Base-by-base conservation (phyloP, 37 sponge, comb jelly and placozoan genomes). In the Bolinopsis microptera region DNA sequence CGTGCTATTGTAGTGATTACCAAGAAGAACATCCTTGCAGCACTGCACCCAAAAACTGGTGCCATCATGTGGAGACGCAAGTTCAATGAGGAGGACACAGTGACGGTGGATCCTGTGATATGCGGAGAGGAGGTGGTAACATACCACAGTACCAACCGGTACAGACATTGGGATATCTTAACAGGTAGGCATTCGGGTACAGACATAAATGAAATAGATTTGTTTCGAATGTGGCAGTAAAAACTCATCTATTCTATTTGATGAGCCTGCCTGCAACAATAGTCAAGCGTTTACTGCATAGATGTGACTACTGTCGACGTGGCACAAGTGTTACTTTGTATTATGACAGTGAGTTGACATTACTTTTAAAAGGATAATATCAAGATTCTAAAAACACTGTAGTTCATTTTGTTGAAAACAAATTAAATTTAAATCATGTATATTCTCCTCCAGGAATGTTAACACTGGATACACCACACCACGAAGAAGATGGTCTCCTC, bases 111-210 rank as follows among this genome's bases (percentile, higher is more conserved):
- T 22, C 90, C 90, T 86, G 61, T 40, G 61, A 27, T 86, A 1
- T 36, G 61, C 39, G 90, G 90, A 25, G 90, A 86, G 13, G 36
- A 16, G 24, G 61, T 86, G n/a, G 90, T 41, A 25, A 86, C 90
- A 39, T 26, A 26, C 26, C 90, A 86, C 36, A 38, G 24, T 5
- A 86, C 48, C 13, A 38, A 38, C 23, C 90, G 36, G 23, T 41
- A 36, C 61, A 2, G 90, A 26, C 61, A 86, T 86, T 86, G 90
- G 90, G 90, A 86, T 40, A 28, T 39, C 3, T 8, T 21, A 3
- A 86, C 90, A 23, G 90, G 90, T 86, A 30, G 31, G 75, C 26
- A 72, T 24, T 21, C 31, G 75, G 75, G n/a, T 72, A n/a, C n/a
- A n/a, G n/a, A n/a, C n/a, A n/a, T n/a, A n/a, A n/a, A n/a, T n/a